Base-by-base conservation (phyloP, 2,888 invertebrate genomes). In the Leucania comma region DNA sequence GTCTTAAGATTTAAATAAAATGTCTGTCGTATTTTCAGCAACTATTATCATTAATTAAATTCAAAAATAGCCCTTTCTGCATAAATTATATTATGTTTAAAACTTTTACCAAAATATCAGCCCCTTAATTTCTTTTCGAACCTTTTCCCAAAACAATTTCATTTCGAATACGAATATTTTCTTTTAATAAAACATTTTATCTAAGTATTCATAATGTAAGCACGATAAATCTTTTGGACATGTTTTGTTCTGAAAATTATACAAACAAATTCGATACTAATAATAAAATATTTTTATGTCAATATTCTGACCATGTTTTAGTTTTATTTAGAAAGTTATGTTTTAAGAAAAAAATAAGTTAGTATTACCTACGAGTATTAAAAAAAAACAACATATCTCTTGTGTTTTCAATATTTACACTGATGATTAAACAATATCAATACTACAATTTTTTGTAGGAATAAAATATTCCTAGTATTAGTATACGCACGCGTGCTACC, bases 401-500 rank as follows among this genome's bases (percentile, higher is more conserved):
- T 35, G 12, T 35, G 35, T 10, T 35, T 35, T 35, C 35, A 35
- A 12, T 35, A 17, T n/a, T 26, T n/a, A 2, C 1, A 24, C 12
- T 53, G 8, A 26, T 26, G 22, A 22, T 24, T 2, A 2, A 38
- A 35, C 4, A 2, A 14, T 42, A 12, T 46, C n/a, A 1, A 50
- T 22, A 29, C 3, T 1, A 12, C 12, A 53, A 6, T 48, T 64
- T 61, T 42, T 63, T 42, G 12, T 10, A 38, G 53, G 17, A 8
- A 51, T 61, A 50, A n/a, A 35, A 32, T 58, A 69, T 69, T 80
- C 69, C 54, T 46, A 85, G 83, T 87, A 60, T 82, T 3, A 46
- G 88, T 86, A 68, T 79, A 82, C 58, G 24, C 66, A 53, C 53
- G 77, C 48, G n/a, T 64, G 62, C 72, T 79, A 77, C 81, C 80